A percentile compares a stretch with the other conserved stretches of the same genome.
Evolutionary conservation across 2,113 vertebrate genomes (phyloP).

Genomic region (Columba livia): DNA sequence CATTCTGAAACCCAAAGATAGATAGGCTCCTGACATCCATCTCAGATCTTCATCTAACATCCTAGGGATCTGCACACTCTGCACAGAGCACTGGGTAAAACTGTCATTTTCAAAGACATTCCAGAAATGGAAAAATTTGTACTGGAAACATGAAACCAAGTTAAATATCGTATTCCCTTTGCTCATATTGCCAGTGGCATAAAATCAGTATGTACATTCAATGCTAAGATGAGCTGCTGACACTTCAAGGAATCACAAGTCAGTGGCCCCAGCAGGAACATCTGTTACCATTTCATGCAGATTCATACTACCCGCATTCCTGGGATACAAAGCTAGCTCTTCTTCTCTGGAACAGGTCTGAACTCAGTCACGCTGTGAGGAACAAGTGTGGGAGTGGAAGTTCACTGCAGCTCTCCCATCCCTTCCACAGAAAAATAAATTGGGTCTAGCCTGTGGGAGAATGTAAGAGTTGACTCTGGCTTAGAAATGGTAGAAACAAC

Average conservation of each 20-base stretch:
- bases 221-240: not conserved
- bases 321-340: not conserved
- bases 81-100: not conserved
- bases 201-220: not conserved
- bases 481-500: not conserved
- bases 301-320: not conserved
- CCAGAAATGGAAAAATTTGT: not conserved
- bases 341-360: not conserved
- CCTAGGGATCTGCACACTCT: not conserved
- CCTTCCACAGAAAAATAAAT: slow-evolving; percentile 8
- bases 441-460: not conserved
- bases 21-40: not conserved
- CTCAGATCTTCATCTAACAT: not conserved
- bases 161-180: not conserved
- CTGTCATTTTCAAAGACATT: not conserved
- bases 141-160: not conserved
- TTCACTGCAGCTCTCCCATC: not conserved
- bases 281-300: not conserved
- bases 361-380: not conserved
- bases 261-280: not conserved
- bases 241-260: not conserved
- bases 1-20: not conserved
- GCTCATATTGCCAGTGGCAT: not conserved
- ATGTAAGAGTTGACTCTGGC: not conserved
- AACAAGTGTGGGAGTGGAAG: not conserved